A percentile compares a stretch with the other conserved stretches of the same genome.
Evolutionary conservation across 1,140 invertebrate genomes (phyloP).

Genomic region (Hyphantria cunea): DNA sequence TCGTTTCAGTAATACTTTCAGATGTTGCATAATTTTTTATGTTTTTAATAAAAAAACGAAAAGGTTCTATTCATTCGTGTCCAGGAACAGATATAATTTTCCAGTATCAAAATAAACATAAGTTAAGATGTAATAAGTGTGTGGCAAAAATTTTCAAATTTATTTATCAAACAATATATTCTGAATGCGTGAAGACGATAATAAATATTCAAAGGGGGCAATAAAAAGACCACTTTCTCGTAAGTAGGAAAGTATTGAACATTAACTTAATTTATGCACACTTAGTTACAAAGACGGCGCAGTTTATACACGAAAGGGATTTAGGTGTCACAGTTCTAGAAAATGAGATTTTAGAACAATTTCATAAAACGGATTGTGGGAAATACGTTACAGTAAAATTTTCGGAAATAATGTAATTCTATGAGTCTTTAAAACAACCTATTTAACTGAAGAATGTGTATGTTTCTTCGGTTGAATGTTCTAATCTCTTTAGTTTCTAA

Average conservation of each 20-base stretch:
- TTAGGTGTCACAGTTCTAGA: constrained; percentile 47
- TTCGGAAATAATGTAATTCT: too few species aligned
- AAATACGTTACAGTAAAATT: constrained; percentile 1
- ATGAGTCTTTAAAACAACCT: too few species aligned
- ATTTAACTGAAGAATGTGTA: too few species aligned
- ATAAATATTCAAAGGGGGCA: constrained; percentile 69
- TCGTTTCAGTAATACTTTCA: constrained; percentile 17
- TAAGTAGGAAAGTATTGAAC: constrained; percentile 77
- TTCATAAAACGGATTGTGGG: constrained; percentile 24
- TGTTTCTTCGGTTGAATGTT: too few species aligned
- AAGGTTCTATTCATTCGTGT: constrained; percentile 30
- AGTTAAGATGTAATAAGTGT: constrained; percentile 4
- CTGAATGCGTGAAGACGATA: constrained; percentile 49
- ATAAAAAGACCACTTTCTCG: constrained; percentile 72
- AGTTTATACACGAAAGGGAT: constrained; percentile 52
- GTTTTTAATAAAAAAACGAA: constrained; percentile 38
- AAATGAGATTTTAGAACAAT: constrained; percentile 52
- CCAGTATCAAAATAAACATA: neutral
- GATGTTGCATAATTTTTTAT: constrained; percentile 37
- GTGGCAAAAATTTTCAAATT: constrained; percentile 28
- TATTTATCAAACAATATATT: constrained; percentile 38
- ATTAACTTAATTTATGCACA: constrained; percentile 78
- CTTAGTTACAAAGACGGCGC: constrained; percentile 59
- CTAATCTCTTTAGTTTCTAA: too few species aligned
- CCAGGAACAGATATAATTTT: constrained; percentile 6